These are phyloP conservation scores for Perithous albicinctus DNA, from an alignment of 2,888 invertebrate species.

Conservation along the genomic window DNA sequence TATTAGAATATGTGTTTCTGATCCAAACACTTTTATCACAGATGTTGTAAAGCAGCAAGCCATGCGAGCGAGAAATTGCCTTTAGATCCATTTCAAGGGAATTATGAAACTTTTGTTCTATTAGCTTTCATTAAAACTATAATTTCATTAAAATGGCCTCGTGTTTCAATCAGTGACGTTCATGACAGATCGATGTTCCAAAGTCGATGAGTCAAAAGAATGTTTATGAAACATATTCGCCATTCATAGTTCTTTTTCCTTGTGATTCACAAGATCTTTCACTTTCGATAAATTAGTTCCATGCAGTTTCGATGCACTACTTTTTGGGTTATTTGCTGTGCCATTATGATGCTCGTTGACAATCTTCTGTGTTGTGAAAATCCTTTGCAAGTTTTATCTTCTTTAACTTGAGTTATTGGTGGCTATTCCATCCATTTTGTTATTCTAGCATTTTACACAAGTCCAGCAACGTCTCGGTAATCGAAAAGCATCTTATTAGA, in stretches of 20 bases:
- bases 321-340: conserved; percentile 14
- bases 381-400: conserved; percentile 11
- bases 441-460: conserved; percentile 10
- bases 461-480: neutral
- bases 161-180: too few species aligned
- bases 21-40: too few species aligned
- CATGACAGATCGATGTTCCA: too few species aligned
- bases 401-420: conserved; percentile 27
- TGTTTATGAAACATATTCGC: too few species aligned
- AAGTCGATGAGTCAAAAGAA: too few species aligned
- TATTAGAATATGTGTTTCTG: neutral
- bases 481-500: neutral
- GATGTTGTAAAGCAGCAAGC: too few species aligned
- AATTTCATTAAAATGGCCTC: too few species aligned
- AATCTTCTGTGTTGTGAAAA: conserved; percentile 2
- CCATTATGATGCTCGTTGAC: neutral
- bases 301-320: conserved; percentile 41
- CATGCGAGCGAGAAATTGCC: too few species aligned
- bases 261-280: neutral
- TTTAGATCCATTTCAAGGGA: neutral
- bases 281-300: conserved; percentile 24
- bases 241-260: conserved; percentile 20
- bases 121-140: too few species aligned
- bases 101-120: neutral
- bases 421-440: conserved; percentile 24